A percentile compares a stretch with the other conserved stretches of the same genome.
Evolutionary conservation across 2,888 invertebrate species (phyloP).

Genomic region (Pristionchus arcanus): DNA sequence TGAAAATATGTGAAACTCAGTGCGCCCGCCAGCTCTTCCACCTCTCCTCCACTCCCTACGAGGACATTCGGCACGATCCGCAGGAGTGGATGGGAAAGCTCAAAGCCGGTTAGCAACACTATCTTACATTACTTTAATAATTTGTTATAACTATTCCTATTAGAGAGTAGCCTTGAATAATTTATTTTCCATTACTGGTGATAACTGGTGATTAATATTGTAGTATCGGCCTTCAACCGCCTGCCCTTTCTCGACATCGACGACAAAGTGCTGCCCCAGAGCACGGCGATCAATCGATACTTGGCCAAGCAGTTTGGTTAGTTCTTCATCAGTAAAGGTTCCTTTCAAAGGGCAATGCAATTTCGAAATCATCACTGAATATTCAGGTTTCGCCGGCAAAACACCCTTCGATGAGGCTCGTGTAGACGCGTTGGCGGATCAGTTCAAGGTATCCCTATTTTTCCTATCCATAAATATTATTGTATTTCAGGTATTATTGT

Average conservation of each 20-base stretch:
- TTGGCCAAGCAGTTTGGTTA: constrained; percentile 56
- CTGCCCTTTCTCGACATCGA: constrained; percentile 45
- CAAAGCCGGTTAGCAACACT: background rate
- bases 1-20: background rate
- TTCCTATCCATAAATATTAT: too few species aligned
- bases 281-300: constrained; percentile 59
- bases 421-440: background rate
- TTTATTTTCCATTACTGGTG: too few species aligned
- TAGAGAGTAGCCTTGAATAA: too few species aligned
- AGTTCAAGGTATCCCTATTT: constrained; percentile 6
- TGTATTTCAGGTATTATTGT: too few species aligned
- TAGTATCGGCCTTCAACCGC: constrained; percentile 31
- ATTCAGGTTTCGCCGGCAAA: constrained; percentile 3
- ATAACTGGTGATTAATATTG: background rate
- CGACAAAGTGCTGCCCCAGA: constrained; percentile 34
- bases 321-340: too few species aligned
- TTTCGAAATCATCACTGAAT: background rate
- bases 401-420: background rate
- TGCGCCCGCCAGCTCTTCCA: background rate
- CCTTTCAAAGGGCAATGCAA: too few species aligned
- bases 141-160: too few species aligned
- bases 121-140: too few species aligned
- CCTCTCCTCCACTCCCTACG: background rate
- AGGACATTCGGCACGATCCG: background rate
- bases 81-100: background rate